These are phyloP conservation scores for Neuroscelio doddi DNA, from an alignment of 2,888 invertebrate genomes.

Conservation along the genomic window DNA sequence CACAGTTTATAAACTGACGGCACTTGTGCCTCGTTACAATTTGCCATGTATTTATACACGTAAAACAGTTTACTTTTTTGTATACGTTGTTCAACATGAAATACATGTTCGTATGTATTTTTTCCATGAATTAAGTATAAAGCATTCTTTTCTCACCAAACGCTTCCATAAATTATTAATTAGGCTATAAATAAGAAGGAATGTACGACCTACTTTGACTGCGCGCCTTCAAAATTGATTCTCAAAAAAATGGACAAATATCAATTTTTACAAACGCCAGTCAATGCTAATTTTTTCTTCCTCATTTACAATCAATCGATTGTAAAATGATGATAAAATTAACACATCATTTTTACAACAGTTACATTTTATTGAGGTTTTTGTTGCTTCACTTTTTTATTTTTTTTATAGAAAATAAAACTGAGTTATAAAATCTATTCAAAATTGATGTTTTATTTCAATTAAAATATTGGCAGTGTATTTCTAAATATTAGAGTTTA, in stretches of 20 bases:
- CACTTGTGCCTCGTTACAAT: conserved; percentile 46
- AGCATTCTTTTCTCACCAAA: conserved; percentile 2
- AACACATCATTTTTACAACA: conserved; percentile 6
- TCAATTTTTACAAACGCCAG: too few relatives aligned
- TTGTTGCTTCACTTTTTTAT: too few relatives aligned
- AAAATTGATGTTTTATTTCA: too few relatives aligned
- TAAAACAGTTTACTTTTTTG: conserved; percentile 34
- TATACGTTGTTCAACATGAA: conserved; percentile 23
- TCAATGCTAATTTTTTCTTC: too few relatives aligned
- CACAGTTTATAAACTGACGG: conserved; percentile 69
- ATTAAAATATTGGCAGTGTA: too few relatives aligned
- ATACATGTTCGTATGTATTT: too few relatives aligned
- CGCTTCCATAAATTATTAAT: conserved; percentile 1
- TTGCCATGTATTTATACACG: conserved; percentile 20
- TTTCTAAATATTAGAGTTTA: too few relatives aligned
- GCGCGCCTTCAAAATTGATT: too few relatives aligned
- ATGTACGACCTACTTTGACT: conserved; percentile 2
- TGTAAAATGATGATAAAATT: background rate
- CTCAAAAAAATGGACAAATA: too few relatives aligned
- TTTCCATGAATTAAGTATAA: conserved; percentile 12
- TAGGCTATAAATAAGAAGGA: conserved; percentile 8
- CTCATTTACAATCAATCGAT: background rate
- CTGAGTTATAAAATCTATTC: too few relatives aligned
- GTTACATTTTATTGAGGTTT: conserved; percentile 7
- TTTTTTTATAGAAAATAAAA: too few relatives aligned